Base-by-base conservation (phyloP, 2,888 invertebrate species). In the Folsomia manolachei region DNA sequence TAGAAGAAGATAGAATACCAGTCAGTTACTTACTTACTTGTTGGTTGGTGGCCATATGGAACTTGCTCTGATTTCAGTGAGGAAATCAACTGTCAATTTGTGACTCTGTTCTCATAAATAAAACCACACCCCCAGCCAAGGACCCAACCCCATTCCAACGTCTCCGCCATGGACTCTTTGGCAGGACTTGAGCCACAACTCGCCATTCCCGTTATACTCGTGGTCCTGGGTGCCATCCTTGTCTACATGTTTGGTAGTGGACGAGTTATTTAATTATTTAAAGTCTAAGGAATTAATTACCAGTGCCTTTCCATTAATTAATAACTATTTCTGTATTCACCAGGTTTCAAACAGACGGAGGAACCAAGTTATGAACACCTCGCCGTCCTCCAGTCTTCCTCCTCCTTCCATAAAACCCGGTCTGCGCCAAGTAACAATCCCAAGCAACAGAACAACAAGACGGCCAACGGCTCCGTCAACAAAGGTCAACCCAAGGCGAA, bases 281-380 rank as follows among this genome's bases (percentile, higher is more conserved):
- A n/a, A n/a, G n/a, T n/a, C n/a, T n/a, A n/a, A n/a, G n/a, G n/a
- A n/a, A n/a, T n/a, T n/a, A n/a, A n/a, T n/a, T n/a, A n/a, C n/a
- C n/a, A n/a, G n/a, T n/a, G n/a, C n/a, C n/a, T n/a, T n/a, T n/a
- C n/a, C n/a, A n/a, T n/a, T n/a, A n/a, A n/a, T n/a, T n/a, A n/a
- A n/a, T n/a, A n/a, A n/a, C n/a, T n/a, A n/a, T n/a, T n/a, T n/a
- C n/a, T 39, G 39, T 39, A 56, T 56, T 56, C 18, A 7, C 7
- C 21, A 56, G 56, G 91, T 77, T 91, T 92, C 85, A 90, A 90
- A 85, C 88, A 90, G 76, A 89, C 90, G 79, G 90, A 90, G 84
- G 91, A 91, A 85, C 93, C 93, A 82, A 90, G 91, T 82, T 91
- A 91, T 84, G 90, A 90, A 82, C 90, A 90, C 84, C 86, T 90